A percentile compares a stretch with the other conserved stretches of the same genome.
Evolutionary conservation across 2,888 invertebrate species (phyloP).

Genomic region (Lasioglossum figueresi): DNA sequence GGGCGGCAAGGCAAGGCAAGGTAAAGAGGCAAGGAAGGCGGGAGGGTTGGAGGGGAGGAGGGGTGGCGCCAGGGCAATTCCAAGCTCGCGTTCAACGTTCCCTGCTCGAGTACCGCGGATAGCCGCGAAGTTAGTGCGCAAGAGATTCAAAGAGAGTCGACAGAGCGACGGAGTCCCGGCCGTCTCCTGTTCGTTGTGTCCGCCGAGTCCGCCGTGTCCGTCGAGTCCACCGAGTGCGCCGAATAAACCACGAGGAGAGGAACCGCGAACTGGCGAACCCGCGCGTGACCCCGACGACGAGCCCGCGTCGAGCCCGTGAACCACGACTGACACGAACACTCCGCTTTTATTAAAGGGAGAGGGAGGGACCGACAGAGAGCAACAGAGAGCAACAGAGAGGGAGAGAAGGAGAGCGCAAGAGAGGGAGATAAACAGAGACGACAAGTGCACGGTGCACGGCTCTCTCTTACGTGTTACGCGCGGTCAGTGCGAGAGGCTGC

Average conservation of each 20-base stretch:
- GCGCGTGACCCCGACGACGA: not conserved
- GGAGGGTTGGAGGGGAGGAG: conserved; percentile 72
- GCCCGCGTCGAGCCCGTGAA: not conserved
- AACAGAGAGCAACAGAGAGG: conserved; percentile 41
- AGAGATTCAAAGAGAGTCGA: conserved; percentile 72
- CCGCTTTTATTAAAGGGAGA: conserved; percentile 27
- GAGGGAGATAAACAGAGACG: conserved; percentile 39
- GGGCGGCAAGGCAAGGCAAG: not conserved
- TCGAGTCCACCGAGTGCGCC: conserved; percentile 7
- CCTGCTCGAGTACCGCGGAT: conserved; percentile 78
- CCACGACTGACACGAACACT: conserved; percentile 6
- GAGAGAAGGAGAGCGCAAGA: conserved; percentile 32
- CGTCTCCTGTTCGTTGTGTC: conserved; percentile 37
- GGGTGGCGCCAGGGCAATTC: conserved; percentile 83
- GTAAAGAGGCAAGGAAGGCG: conserved; percentile 21
- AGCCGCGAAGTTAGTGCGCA: conserved; percentile 78
- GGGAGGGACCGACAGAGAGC: conserved; percentile 36
- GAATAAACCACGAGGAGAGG: conserved; percentile 21
- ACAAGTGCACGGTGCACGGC: conserved; percentile 52
- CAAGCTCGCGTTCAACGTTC: conserved; percentile 82
- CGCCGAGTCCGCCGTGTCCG: not conserved
- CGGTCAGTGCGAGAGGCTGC: conserved; percentile 75
- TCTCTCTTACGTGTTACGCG: conserved; percentile 74
- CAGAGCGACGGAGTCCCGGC: conserved; percentile 39
- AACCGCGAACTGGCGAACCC: conserved; percentile 1